A percentile compares a stretch with the other conserved stretches of the same genome.
phyloP scores from a whole-genome alignment of 1,140 invertebrate species.

The Euschistus heros region DNA sequence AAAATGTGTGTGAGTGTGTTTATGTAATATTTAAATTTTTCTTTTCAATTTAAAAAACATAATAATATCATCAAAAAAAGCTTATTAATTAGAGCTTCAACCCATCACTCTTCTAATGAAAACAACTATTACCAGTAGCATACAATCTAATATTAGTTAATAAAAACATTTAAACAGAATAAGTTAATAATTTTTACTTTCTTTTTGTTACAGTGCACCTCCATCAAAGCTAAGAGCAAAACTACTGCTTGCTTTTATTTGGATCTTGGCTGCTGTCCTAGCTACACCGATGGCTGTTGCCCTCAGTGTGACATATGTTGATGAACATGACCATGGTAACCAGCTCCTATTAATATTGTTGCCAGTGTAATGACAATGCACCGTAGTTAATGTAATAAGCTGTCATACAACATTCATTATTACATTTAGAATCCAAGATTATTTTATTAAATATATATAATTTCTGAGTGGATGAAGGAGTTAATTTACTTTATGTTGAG shows the following conservation, averaged over 20 bases:
- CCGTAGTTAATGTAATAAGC: not conserved
- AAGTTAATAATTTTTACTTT: too few relatives aligned
- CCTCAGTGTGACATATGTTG: slow-evolving; percentile 42
- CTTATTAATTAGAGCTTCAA: too few relatives aligned
- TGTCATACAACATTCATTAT: not conserved
- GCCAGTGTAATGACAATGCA: not conserved
- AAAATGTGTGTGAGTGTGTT: too few relatives aligned
- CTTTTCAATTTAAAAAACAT: too few relatives aligned
- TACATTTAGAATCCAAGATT: not conserved
- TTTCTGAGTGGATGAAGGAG: too few relatives aligned
- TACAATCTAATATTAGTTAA: too few relatives aligned
- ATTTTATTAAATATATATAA: not conserved
- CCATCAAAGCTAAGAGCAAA: slow-evolving; percentile 57
- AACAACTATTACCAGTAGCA: too few relatives aligned
- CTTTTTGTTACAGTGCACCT: slow-evolving; percentile 43
- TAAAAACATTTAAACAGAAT: not conserved
- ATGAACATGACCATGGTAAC: slow-evolving; percentile 31
- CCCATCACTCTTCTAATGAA: too few relatives aligned
- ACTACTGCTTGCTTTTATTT: slow-evolving; percentile 56
- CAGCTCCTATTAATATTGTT: not conserved
- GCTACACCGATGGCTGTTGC: slow-evolving; percentile 56
- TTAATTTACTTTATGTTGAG: too few relatives aligned
- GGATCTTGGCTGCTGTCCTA: slow-evolving; percentile 47
- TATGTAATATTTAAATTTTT: too few relatives aligned
- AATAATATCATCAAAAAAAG: too few relatives aligned